These are phyloP conservation scores for Alentia gelatinosa DNA, from an alignment of 2,888 invertebrate species.

Conservation along the genomic window DNA sequence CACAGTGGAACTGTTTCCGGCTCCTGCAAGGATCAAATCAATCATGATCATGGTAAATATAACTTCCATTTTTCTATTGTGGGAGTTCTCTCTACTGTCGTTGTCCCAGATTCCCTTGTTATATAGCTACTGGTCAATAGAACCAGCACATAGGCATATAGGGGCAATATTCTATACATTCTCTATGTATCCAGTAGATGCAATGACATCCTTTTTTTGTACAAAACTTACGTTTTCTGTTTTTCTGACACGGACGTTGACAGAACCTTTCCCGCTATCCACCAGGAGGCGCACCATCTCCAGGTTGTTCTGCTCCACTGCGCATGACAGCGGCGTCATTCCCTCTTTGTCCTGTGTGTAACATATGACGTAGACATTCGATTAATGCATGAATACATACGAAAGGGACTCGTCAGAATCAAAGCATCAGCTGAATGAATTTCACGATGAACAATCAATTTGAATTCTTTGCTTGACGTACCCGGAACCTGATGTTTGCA, in stretches of 20 bases:
- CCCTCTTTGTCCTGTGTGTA: slow-evolving; percentile 68
- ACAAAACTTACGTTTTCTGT: slow-evolving; percentile 63
- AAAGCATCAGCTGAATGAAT: no score
- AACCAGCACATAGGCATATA: no score
- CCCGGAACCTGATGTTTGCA: slow-evolving; percentile 71
- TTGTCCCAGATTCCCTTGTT: no score
- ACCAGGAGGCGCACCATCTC: slow-evolving; percentile 70
- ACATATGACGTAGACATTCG: no score
- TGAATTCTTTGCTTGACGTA: slow-evolving; percentile 65
- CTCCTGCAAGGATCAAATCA: slow-evolving; percentile 7
- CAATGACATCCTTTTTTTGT: slow-evolving; percentile 63
- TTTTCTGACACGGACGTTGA: slow-evolving; percentile 68
- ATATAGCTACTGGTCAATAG: no score
- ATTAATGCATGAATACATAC: no score
- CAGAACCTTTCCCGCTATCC: slow-evolving; percentile 67
- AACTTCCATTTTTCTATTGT: no score
- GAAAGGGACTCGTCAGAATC: no score
- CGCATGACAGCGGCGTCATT: slow-evolving; percentile 71
- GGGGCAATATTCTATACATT: background rate
- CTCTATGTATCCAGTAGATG: background rate
- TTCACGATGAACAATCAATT: no score
- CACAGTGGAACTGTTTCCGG: slow-evolving; percentile 70
- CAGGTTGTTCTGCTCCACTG: slow-evolving; percentile 71
- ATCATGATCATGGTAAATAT: no score
- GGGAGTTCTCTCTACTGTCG: no score